Evolutionary conservation across 2,888 invertebrate species (phyloP).

Genomic region (Poecilus cupreus): DNA sequence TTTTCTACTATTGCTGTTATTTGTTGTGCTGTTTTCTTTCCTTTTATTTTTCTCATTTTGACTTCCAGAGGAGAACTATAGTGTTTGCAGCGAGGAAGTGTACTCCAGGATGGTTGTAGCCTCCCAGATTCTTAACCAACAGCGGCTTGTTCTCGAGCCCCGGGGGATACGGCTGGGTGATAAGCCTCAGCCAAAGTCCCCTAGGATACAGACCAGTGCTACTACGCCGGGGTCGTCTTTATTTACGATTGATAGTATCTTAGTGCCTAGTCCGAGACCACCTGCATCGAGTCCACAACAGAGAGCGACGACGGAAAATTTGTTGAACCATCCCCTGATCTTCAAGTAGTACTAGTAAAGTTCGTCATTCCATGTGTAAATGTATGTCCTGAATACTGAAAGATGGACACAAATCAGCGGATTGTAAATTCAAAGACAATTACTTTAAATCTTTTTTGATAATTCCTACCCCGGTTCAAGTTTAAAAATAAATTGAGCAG

Average conservation of each 20-base stretch:
- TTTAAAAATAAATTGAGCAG: too few species aligned
- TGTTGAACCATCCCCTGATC: conserved; percentile 75
- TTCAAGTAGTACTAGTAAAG: too few species aligned
- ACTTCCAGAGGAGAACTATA: conserved; percentile 45
- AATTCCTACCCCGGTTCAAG: too few species aligned
- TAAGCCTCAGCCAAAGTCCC: neutral
- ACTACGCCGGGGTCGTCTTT: conserved; percentile 77
- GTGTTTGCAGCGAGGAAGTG: conserved; percentile 49
- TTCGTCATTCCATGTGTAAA: too few species aligned
- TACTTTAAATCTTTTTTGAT: too few species aligned
- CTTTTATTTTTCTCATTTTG: conserved; percentile 15
- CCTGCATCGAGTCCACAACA: conserved; percentile 76
- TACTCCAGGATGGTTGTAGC: conserved; percentile 54
- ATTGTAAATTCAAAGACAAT: too few species aligned
- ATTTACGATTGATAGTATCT: conserved; percentile 91
- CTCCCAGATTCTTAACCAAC: neutral
- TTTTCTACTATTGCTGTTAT: neutral
- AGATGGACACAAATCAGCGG: too few species aligned
- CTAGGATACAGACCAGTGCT: conserved; percentile 61
- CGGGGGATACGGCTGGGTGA: neutral
- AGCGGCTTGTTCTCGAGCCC: conserved; percentile 14
- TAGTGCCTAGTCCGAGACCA: conserved; percentile 82
- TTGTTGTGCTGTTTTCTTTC: neutral
- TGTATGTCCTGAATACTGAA: too few species aligned
- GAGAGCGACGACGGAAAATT: conserved; percentile 70